A percentile compares a stretch with the other conserved stretches of the same genome.
phyloP scores from a whole-genome alignment of 2,888 invertebrate species.

The Rotaria socialis region DNA sequence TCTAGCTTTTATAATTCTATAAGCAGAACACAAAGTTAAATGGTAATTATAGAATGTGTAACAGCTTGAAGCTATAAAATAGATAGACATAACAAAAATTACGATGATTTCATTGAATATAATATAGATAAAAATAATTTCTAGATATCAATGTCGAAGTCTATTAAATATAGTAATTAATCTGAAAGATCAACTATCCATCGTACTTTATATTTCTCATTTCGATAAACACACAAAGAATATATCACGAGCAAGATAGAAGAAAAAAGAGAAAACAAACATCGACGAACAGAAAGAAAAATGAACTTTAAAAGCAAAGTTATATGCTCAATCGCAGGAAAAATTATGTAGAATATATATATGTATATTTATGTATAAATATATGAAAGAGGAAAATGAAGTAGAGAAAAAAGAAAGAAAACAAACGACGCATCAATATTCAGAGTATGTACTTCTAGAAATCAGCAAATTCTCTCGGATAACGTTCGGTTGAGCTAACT shows the following conservation, averaged over 20 bases:
- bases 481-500: background rate
- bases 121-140: too few relatives aligned
- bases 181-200: background rate
- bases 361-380: background rate
- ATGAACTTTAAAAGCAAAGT: background rate
- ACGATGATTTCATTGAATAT: too few relatives aligned
- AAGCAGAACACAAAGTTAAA: too few relatives aligned
- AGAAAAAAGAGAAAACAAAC: background rate
- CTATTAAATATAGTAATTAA: background rate
- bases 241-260: background rate
- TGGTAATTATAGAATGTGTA: too few relatives aligned
- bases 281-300: background rate
- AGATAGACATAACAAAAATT: too few relatives aligned
- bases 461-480: slow-evolving; percentile 26
- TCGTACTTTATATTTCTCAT: background rate
- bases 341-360: background rate
- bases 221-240: slow-evolving; percentile 20
- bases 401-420: background rate
- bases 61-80: too few relatives aligned
- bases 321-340: background rate
- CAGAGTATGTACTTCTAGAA: slow-evolving; percentile 3
- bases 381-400: background rate
- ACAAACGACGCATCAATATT: background rate
- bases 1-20: too few relatives aligned
- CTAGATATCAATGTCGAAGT: too few relatives aligned